Conservation (phyloP, 2,113 vertebrate species). For the Bothrops jararaca region DNA sequence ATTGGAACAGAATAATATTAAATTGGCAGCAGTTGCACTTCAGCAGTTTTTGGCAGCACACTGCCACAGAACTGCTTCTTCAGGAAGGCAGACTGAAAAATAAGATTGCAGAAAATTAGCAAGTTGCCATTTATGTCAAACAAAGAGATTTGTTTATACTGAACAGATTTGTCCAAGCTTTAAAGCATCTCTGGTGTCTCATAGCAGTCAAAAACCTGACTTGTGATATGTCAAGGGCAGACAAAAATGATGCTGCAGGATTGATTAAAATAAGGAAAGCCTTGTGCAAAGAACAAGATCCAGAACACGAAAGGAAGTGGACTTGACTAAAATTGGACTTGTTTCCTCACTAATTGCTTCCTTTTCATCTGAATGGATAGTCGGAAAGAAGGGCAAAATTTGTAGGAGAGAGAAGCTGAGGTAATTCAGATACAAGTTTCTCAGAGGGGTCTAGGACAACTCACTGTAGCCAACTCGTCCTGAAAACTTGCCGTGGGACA, state of each 20-base stretch:
- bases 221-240: not conserved
- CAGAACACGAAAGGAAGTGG: not conserved
- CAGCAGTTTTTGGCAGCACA: constrained; percentile 16
- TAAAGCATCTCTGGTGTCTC: not conserved
- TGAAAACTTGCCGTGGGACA: not conserved
- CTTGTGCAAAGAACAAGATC: not conserved
- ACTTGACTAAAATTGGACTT: not conserved
- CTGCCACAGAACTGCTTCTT: not conserved
- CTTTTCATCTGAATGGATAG: not conserved
- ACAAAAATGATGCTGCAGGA: not conserved
- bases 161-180: not conserved
- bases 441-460: not conserved
- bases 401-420: not conserved
- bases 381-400: no score
- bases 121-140: not conserved
- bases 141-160: not conserved
- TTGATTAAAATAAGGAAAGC: not conserved
- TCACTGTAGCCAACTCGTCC: not conserved
- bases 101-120: constrained; percentile 6
- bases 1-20: constrained; percentile 24
- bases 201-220: not conserved
- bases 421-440: not conserved
- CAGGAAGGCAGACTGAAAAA: not conserved
- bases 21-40: constrained; percentile 15
- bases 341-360: not conserved